Evolutionary conservation across 1,140 invertebrate species (phyloP), one percentile per base, ranked within the genome.

Genomic region (Drosophila auraria): DNA sequence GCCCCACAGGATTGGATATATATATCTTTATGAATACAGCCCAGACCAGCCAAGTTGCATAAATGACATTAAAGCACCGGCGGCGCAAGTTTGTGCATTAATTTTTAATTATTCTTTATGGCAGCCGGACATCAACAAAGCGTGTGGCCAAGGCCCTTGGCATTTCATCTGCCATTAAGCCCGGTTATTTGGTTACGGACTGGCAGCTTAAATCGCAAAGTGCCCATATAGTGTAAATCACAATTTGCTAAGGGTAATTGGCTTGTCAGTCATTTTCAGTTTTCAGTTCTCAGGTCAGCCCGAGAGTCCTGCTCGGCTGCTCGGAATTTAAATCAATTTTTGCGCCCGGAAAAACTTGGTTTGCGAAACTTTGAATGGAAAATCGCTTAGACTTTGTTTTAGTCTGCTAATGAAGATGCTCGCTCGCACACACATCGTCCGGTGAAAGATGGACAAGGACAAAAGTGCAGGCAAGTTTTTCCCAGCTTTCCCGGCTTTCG

Each of bases 61-160:
- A 70, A 83, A 83, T 76, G 61, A 66, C 70, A 62, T 79, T 75
- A 76, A 72, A 77, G 59, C 59, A 47, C 54, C 44, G 42, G 40
- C 42, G 58, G 61, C 65, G 20, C 49, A 71, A 68, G 61, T 40
- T 75, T 65, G 56, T 51, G 40, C 38, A 78, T 82, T 78, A 78
- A 87, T 86, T 78, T 79, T 70, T 69, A 84, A 84, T 84, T 82
- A 82, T 60, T 70, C 59, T 68, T 86, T 87, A 79, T 60, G 58
- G 30, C 64, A 63, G 45, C 23, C 49, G 45, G 68, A 45, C 49
- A 62, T 51, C 50, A 59, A 54, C 71, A 54, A 69, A 64, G 47
- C 53, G 38, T 12, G 23, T 36, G 27, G 14, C 23, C 51, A 27
- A 36, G 63, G 58, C 63, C 30, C 58, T 59, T 44, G 74, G 53